Base-by-base conservation (phyloP, 2,113 vertebrate genomes). In the Mirza zaza region DNA sequence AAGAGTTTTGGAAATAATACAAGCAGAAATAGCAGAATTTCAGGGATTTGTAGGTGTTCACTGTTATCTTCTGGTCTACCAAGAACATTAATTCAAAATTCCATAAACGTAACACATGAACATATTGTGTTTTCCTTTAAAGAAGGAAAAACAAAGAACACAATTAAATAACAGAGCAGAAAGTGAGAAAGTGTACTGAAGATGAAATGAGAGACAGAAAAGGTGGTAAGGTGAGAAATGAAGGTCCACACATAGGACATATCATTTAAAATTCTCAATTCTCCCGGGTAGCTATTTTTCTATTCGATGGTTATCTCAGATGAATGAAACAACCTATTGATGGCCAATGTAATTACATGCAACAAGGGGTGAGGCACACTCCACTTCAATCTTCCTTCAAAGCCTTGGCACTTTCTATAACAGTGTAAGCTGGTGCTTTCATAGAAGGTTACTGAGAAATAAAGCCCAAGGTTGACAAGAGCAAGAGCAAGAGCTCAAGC, bases 221-320 rank as follows among this genome's bases (percentile, higher is more conserved):
- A 82, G 29, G 42, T 39, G 29, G 32, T 20, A 14, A 15, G 12
- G 48, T 36, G 6, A 39, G 4, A 75, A 52, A 55, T 15, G 71
- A n/a, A 76, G n/a, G 15, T 70, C 11, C 48, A 10, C 11, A 45
- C 8, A n/a, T 5, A 27, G 14, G 8, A 57, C 0, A 3, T 39
- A n/a, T 17, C 4, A 8, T 9, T 20, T 8, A 20, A 63, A 9
- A 52, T 42, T 34, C 6, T 7, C 0, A 0, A 1, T 59, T 79
- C 52, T 45, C 42, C 36, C 6, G 71, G 48, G 15, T 29, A 77
- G 4, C 13, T 10, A 23, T 27, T 45, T 42, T 34, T 29, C 50
- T 7, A 50, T 12, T 7, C 1, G 23, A 34, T 1, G 1, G 1
- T 36, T 55, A 3, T 85, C 76, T 88, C 12, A 80, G 48, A 63